Evolutionary conservation across 2,797 vertebrate species (phyloP).

Genomic region (Margarornis squamiger): DNA sequence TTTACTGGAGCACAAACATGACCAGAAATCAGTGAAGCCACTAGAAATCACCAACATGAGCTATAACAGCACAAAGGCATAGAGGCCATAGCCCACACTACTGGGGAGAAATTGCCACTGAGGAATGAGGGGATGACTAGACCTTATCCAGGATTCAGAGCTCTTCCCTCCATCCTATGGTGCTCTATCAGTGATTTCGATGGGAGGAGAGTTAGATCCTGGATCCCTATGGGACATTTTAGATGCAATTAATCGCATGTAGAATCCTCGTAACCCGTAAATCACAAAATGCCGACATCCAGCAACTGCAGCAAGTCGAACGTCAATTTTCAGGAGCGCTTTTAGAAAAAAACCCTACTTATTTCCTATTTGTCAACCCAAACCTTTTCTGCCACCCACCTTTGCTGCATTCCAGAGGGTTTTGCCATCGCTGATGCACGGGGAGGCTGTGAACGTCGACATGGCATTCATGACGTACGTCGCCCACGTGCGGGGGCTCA

Average conservation of each 20-base stretch:
- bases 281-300: not conserved
- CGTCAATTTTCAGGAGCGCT: not conserved
- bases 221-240: not conserved
- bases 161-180: not conserved
- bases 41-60: not conserved
- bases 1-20: not conserved
- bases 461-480: slow-evolving; percentile 87
- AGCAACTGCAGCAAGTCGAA: not conserved
- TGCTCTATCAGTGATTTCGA: not conserved
- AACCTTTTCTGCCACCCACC: not conserved
- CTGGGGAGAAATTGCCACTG: not conserved
- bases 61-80: not conserved
- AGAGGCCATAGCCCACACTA: rapidly evolving
- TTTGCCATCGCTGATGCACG: slow-evolving; percentile 80
- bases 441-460: slow-evolving; percentile 83
- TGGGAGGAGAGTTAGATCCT: not conserved
- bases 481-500: slow-evolving; percentile 68
- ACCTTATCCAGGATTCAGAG: not conserved
- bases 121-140: not conserved
- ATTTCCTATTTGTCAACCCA: not conserved
- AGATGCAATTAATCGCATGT: not conserved
- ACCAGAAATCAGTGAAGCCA: not conserved
- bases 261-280: not conserved
- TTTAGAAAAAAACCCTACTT: not conserved
- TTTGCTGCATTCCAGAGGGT: slow-evolving; percentile 68